These are phyloP conservation scores for Clupea harengus DNA, from an alignment of 2,113 vertebrate genomes.

Conservation along the genomic window DNA sequence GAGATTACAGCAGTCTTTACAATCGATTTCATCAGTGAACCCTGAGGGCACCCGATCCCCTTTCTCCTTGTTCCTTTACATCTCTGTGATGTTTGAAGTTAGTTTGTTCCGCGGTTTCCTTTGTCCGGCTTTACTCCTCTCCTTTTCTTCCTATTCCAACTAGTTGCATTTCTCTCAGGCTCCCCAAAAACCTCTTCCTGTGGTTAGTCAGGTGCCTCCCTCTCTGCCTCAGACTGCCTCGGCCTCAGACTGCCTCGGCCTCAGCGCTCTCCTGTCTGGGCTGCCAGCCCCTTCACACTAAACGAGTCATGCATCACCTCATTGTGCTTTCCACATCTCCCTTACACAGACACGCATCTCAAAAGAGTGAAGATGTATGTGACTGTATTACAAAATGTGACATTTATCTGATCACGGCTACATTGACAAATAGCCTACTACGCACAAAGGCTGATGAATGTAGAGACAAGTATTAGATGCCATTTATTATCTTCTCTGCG, in stretches of 20 bases:
- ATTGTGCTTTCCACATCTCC: background rate
- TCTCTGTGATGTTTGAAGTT: background rate
- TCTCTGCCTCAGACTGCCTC: background rate
- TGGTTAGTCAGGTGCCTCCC: background rate
- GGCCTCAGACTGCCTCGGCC: background rate
- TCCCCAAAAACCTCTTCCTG: background rate
- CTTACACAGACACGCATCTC: background rate
- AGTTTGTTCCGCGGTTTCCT: background rate
- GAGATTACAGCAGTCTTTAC: background rate
- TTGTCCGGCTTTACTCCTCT: background rate
- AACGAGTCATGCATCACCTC: background rate
- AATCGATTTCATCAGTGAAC: background rate
- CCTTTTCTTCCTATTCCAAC: background rate
- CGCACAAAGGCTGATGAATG: background rate
- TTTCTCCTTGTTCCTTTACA: background rate
- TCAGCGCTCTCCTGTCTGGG: background rate
- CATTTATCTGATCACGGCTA: background rate
- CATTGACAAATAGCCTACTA: background rate
- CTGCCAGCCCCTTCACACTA: background rate
- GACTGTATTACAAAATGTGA: background rate
- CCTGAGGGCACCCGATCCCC: background rate
- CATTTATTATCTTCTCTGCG: background rate
- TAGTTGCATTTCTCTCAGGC: background rate
- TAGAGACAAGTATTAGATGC: background rate
- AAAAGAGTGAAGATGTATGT: background rate